Evolutionary conservation across 2,888 invertebrate genomes (phyloP).

Genomic region (Cetonia aurata): DNA sequence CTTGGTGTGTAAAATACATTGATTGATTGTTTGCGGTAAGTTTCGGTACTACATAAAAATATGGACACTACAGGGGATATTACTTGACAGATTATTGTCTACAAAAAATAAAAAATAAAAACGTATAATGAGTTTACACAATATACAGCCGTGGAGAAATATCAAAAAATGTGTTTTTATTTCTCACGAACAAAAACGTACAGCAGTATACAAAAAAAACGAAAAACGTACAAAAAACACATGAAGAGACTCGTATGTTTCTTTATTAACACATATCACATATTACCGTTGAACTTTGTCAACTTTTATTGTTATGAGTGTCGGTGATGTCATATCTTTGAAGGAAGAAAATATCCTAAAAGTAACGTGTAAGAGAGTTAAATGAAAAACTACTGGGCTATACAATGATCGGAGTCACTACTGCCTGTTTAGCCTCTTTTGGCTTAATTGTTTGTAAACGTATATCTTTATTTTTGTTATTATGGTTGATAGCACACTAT

Average conservation of each 20-base stretch:
- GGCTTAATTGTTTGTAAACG: no score
- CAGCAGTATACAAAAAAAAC: constrained; percentile 33
- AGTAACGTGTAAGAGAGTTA: neutral
- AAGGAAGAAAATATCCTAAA: constrained; percentile 7
- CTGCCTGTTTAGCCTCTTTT: no score
- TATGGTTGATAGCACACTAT: no score
- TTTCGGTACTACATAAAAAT: constrained; percentile 19
- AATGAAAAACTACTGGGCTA: no score
- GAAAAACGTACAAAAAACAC: constrained; percentile 25
- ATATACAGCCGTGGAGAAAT: constrained; percentile 61
- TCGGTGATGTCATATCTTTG: neutral
- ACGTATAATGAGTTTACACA: constrained; percentile 57
- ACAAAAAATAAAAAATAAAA: constrained; percentile 55
- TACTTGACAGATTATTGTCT: constrained; percentile 39
- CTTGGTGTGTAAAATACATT: constrained; percentile 14
- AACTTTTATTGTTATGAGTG: constrained; percentile 3
- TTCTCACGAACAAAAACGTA: constrained; percentile 53
- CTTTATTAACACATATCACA: constrained; percentile 42
- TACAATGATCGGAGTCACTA: no score
- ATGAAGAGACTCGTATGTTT: constrained; percentile 48
- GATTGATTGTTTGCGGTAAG: constrained; percentile 25
- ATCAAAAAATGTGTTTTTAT: constrained; percentile 58
- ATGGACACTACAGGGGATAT: constrained; percentile 41
- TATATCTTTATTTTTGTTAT: no score
- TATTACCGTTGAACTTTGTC: neutral